Evolutionary conservation across 2,113 vertebrate genomes (phyloP).

Genomic region (Sylvilagus bachmani): DNA sequence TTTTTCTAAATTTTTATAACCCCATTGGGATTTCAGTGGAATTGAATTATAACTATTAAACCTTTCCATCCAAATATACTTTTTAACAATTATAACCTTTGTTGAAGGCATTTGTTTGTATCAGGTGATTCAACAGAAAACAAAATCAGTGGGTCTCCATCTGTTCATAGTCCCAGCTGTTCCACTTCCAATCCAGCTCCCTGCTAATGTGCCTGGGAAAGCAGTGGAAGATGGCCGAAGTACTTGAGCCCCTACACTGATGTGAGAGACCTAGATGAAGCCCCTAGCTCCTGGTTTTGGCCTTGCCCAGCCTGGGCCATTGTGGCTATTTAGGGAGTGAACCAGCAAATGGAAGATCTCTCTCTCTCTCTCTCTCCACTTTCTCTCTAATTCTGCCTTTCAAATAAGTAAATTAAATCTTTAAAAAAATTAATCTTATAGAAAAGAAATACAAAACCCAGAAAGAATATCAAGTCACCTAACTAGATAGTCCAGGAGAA

Average conservation of each 20-base stretch:
- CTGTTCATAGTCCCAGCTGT: neutral
- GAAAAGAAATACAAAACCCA: conserved; percentile 36
- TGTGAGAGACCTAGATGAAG: too few species aligned
- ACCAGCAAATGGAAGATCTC: too few species aligned
- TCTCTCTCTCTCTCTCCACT: too few species aligned
- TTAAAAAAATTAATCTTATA: neutral
- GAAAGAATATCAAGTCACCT: neutral
- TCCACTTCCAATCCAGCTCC: too few species aligned
- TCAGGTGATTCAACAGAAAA: neutral
- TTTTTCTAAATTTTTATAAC: neutral
- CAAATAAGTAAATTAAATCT: too few species aligned
- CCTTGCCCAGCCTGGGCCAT: too few species aligned
- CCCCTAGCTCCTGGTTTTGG: too few species aligned
- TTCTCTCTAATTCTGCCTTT: too few species aligned
- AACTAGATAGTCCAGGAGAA: neutral
- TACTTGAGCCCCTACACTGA: too few species aligned
- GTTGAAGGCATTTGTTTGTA: neutral
- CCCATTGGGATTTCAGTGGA: neutral
- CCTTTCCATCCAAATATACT: neutral
- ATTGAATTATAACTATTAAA: neutral
- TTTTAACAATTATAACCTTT: neutral
- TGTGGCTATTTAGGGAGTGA: too few species aligned
- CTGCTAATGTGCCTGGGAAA: too few species aligned
- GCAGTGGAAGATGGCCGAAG: too few species aligned
- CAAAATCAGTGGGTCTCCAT: neutral